Evolutionary conservation across 2,888 invertebrate species (phyloP).

Genomic region (Metopia argyrocephala): DNA sequence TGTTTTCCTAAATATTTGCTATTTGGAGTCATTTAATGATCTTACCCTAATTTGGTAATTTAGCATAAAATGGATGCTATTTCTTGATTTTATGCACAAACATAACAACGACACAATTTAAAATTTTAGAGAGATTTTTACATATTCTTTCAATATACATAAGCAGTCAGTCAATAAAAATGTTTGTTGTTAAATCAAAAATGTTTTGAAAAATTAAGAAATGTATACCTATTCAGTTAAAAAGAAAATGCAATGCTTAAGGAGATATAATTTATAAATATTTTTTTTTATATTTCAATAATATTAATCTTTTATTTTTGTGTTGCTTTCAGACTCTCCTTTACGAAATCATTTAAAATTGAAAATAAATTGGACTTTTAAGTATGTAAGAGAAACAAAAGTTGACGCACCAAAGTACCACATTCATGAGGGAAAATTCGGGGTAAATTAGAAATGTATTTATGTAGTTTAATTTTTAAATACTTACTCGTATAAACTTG

Average conservation of each 20-base stretch:
- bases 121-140: too few species aligned
- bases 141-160: too few species aligned
- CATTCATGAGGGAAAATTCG: slow-evolving; percentile 39
- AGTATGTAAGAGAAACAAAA: slow-evolving; percentile 24
- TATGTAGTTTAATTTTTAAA: background rate
- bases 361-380: background rate
- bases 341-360: background rate
- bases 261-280: too few species aligned
- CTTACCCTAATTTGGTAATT: slow-evolving; percentile 26
- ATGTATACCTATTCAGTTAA: too few species aligned
- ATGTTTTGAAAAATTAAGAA: too few species aligned
- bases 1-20: slow-evolving; percentile 1
- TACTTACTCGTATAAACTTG: background rate
- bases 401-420: background rate
- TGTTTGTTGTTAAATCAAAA: too few species aligned
- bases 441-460: slow-evolving; percentile 24
- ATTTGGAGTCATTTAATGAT: slow-evolving; percentile 38
- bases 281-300: too few species aligned
- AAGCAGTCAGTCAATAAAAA: too few species aligned
- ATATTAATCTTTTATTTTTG: background rate
- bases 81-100: too few species aligned
- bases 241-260: too few species aligned
- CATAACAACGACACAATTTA: too few species aligned
- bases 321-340: slow-evolving; percentile 13
- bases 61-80: too few species aligned